These are phyloP conservation scores for Diarsia brunnea DNA, from an alignment of 2,888 invertebrate species.

Conservation along the genomic window DNA sequence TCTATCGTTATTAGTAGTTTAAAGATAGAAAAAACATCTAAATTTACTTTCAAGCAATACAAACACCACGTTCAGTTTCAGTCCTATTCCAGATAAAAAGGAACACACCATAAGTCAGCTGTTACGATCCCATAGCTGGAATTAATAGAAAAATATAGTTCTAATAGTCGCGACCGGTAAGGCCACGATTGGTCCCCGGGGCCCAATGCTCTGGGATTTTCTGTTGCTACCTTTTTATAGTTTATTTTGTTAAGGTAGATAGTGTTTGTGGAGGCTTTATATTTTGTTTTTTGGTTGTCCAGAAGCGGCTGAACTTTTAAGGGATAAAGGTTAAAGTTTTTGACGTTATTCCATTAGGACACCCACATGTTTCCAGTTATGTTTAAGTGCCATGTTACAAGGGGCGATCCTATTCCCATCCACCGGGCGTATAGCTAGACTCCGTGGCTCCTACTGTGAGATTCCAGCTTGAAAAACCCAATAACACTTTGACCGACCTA, in stretches of 20 bases:
- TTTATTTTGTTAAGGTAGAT: slow-evolving; percentile 42
- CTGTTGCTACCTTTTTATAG: slow-evolving; percentile 39
- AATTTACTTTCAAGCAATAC: background rate
- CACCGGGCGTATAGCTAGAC: no score
- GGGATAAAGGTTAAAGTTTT: background rate
- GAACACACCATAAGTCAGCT: slow-evolving; percentile 45
- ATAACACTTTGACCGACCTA: no score
- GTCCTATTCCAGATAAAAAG: slow-evolving; percentile 45
- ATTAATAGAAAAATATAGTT: slow-evolving; percentile 71
- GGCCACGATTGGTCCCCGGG: slow-evolving; percentile 60
- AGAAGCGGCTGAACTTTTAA: background rate
- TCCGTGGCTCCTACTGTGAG: no score
- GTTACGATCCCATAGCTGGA: slow-evolving; percentile 56
- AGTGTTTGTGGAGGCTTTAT: slow-evolving; percentile 21
- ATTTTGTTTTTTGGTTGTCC: background rate
- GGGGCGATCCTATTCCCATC: no score
- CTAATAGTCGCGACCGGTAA: slow-evolving; percentile 64
- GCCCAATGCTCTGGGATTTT: slow-evolving; percentile 44
- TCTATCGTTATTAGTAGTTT: no score
- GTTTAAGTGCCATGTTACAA: no score
- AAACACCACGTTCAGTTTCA: background rate
- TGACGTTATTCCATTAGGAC: no score
- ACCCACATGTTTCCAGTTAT: no score
- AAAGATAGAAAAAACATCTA: no score
- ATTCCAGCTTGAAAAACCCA: no score